Evolutionary conservation across 2,888 invertebrate species (phyloP).

Genomic region (Synergus japonicus): DNA sequence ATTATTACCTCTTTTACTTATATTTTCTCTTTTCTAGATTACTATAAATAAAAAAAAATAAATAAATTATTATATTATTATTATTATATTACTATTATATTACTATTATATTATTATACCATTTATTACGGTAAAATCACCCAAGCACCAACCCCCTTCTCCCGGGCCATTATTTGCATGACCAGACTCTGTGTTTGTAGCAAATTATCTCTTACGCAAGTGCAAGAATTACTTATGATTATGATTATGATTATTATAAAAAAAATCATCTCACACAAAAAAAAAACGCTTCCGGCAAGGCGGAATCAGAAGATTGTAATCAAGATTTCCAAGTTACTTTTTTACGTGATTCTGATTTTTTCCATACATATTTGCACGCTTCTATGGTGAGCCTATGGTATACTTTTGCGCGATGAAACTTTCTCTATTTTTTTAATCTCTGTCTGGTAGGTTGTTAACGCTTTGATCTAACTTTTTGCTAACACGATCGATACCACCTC

Average conservation of each 20-base stretch:
- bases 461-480: constrained; percentile 73
- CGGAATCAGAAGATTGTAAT: constrained; percentile 44
- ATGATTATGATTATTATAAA: constrained; percentile 55
- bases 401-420: constrained; percentile 66
- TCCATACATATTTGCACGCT: constrained; percentile 71
- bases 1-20: constrained; percentile 5
- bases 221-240: constrained; percentile 68
- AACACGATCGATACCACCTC: constrained; percentile 63
- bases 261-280: constrained; percentile 43
- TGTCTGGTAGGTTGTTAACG: constrained; percentile 74
- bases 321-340: constrained; percentile 47
- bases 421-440: constrained; percentile 58
- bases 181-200: constrained; percentile 77
- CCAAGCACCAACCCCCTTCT: constrained; percentile 74
- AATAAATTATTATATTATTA: neutral
- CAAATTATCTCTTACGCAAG: constrained; percentile 73
- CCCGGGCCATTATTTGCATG: constrained; percentile 77
- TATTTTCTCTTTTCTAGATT: neutral
- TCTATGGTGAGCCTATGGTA: constrained; percentile 71
- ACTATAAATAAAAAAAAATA: neutral
- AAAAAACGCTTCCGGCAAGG: constrained; percentile 45
- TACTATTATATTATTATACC: neutral
- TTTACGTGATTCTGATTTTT: constrained; percentile 47
- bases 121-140: constrained; percentile 64
- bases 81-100: neutral